phyloP scores from a whole-genome alignment of 1,140 invertebrate species.

The Neodiprion lecontei region DNA sequence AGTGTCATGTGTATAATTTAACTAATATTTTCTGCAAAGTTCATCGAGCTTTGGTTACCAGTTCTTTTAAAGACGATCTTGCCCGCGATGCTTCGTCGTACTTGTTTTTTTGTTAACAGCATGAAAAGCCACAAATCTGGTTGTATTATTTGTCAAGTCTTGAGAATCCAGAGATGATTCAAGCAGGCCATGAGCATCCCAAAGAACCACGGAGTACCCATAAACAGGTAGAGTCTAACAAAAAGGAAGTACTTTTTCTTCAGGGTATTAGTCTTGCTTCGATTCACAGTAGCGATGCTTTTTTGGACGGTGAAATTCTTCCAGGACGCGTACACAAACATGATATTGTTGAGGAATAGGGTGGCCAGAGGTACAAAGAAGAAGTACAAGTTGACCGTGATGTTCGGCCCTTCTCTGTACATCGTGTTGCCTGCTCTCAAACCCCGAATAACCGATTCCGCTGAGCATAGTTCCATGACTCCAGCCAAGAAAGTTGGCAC shows the following conservation, averaged over 20 bases:
- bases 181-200: slow-evolving; percentile 42
- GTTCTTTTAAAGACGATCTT: neutral
- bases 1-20: no score
- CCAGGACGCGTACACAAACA: slow-evolving; percentile 44
- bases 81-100: neutral
- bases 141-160: slow-evolving; percentile 44
- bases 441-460: slow-evolving; percentile 35
- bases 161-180: slow-evolving; percentile 41
- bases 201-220: slow-evolving; percentile 53
- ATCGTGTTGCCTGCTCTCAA: slow-evolving; percentile 42
- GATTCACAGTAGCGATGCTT: slow-evolving; percentile 42
- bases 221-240: slow-evolving; percentile 45
- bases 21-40: neutral
- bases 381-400: slow-evolving; percentile 44
- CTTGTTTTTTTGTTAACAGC: slow-evolving; percentile 25
- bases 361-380: slow-evolving; percentile 42
- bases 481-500: slow-evolving; percentile 38
- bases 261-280: slow-evolving; percentile 34
- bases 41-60: neutral
- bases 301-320: slow-evolving; percentile 41
- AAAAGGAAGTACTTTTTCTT: slow-evolving; percentile 45
- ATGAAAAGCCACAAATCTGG: slow-evolving; percentile 46
- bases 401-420: slow-evolving; percentile 35
- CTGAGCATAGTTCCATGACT: slow-evolving; percentile 41
- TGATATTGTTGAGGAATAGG: slow-evolving; percentile 42